phyloP scores from a whole-genome alignment of 2,797 vertebrate genomes.

The Coccyzus lansbergi region DNA sequence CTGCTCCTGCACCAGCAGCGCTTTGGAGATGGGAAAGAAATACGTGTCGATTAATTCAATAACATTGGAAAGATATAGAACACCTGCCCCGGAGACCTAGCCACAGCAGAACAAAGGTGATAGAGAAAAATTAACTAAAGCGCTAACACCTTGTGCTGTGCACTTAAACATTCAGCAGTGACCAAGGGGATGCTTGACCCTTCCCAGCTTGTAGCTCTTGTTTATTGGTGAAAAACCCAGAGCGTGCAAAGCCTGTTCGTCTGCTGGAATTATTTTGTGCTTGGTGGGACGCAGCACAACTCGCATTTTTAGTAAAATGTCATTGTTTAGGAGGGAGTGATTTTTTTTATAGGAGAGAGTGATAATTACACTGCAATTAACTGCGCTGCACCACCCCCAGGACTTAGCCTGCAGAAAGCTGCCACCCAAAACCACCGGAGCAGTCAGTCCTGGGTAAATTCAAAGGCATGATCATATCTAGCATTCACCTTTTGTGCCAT shows the following conservation, averaged over 20 bases:
- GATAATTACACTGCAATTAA: background rate
- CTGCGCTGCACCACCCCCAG: background rate
- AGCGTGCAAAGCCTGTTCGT: background rate
- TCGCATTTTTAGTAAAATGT: rapidly evolving
- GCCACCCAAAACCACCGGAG: rapidly evolving
- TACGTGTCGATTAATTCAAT: rapidly evolving
- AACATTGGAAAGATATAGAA: rapidly evolving
- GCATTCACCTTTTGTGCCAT: rapidly evolving
- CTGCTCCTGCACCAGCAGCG: rapidly evolving
- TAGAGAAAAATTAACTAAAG: background rate
- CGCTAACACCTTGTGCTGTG: rapidly evolving
- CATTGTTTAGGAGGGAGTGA: background rate
- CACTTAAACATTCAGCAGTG: rapidly evolving
- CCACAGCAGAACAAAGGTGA: background rate
- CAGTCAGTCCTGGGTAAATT: rapidly evolving
- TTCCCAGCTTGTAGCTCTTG: background rate
- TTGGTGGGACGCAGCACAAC: background rate
- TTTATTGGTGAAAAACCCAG: rapidly evolving
- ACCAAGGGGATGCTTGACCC: background rate
- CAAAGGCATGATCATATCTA: rapidly evolving
- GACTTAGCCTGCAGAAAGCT: background rate
- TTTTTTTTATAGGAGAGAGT: background rate
- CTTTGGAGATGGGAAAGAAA: background rate
- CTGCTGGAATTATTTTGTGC: background rate
- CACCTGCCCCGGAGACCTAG: background rate